Evolutionary conservation across 2,888 invertebrate genomes (phyloP).

Genomic region (Microlaimidae sp.): DNA sequence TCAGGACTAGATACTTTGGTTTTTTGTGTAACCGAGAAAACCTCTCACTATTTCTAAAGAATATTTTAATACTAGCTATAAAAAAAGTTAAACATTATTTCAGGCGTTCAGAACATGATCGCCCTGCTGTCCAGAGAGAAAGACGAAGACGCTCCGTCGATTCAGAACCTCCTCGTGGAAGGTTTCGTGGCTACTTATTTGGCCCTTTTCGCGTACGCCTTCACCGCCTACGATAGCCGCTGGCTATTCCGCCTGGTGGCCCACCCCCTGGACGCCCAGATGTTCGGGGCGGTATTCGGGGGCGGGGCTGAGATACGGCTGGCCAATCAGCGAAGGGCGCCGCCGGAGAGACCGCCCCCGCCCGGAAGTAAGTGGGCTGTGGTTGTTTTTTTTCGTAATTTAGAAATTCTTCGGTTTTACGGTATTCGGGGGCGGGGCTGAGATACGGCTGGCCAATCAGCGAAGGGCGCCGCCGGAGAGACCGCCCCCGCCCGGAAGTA

Average conservation of each 20-base stretch:
- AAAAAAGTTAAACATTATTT: slow-evolving; percentile 13
- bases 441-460: slow-evolving; percentile 7
- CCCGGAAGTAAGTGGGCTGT: too few species aligned
- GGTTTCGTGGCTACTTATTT: slow-evolving; percentile 75
- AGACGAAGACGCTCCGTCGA: slow-evolving; percentile 72
- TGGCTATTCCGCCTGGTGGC: slow-evolving; percentile 68
- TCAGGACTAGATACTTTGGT: too few species aligned
- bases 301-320: slow-evolving; percentile 49
- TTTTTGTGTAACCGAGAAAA: too few species aligned
- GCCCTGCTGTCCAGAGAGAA: slow-evolving; percentile 77
- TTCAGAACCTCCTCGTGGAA: slow-evolving; percentile 77
- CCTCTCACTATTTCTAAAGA: too few species aligned
- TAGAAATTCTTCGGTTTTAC: too few species aligned
- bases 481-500: neutral
- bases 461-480: slow-evolving; percentile 19
- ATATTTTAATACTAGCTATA: neutral
- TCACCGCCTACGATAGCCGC: slow-evolving; percentile 80
- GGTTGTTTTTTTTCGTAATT: too few species aligned
- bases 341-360: slow-evolving; percentile 15
- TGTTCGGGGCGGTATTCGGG: slow-evolving; percentile 68
- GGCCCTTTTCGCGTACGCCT: slow-evolving; percentile 73
- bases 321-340: slow-evolving; percentile 17
- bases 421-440: slow-evolving; percentile 67
- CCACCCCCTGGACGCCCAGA: slow-evolving; percentile 55
- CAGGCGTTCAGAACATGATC: slow-evolving; percentile 74